Evolutionary conservation across 2,888 invertebrate species (phyloP).

Genomic region (Hirtodrosophila duncani): DNA sequence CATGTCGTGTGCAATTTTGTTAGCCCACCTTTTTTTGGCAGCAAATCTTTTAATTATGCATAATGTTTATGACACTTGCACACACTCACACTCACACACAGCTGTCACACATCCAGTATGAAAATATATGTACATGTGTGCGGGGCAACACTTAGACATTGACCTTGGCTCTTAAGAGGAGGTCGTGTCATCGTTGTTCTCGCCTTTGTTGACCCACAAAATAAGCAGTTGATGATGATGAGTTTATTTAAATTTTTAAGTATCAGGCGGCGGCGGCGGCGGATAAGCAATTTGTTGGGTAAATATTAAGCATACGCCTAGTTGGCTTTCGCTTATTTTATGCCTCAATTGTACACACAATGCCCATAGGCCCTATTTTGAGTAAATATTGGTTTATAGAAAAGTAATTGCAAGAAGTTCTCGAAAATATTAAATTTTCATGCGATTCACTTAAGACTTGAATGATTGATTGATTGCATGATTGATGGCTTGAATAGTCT

Average conservation of each 20-base stretch:
- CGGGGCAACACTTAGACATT: conserved; percentile 27
- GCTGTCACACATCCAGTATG: neutral
- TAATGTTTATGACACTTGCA: conserved; percentile 49
- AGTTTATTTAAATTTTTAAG: conserved; percentile 30
- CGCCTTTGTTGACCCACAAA: conserved; percentile 44
- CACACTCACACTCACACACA: conserved; percentile 9
- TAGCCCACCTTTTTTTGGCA: conserved; percentile 53
- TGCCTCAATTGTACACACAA: no score
- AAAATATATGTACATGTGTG: conserved; percentile 8
- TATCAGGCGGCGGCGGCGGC: conserved; percentile 13
- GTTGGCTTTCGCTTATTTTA: no score
- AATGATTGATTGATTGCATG: no score
- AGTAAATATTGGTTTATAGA: no score
- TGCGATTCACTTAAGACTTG: no score
- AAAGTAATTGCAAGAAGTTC: no score
- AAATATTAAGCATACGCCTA: conserved; percentile 32
- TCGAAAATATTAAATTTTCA: no score
- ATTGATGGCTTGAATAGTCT: no score
- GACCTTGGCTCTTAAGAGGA: conserved; percentile 53
- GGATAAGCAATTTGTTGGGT: conserved; percentile 33
- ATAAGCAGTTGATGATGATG: conserved; percentile 18
- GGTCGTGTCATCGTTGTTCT: conserved; percentile 33
- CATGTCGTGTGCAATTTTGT: conserved; percentile 35
- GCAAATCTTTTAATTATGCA: conserved; percentile 64
- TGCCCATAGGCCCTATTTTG: no score